Percentiles rank a stretch among this genome's conserved stretches.
Evolutionary conservation across 1,140 invertebrate species (phyloP).

Genomic region (Radopholus similis): DNA sequence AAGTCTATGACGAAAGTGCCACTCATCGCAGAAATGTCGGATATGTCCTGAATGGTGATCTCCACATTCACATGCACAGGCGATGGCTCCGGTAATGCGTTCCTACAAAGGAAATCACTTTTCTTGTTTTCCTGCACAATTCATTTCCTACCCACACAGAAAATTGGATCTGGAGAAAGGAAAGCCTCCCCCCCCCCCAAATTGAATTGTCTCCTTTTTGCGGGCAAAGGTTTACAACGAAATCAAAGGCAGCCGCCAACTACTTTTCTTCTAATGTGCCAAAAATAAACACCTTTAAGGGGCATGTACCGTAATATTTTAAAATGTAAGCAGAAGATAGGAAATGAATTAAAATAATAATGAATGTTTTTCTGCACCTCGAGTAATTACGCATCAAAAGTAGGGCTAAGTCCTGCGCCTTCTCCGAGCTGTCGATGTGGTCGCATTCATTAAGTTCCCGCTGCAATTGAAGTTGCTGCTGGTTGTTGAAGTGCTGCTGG

Average conservation of each 20-base stretch:
- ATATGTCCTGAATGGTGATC: constrained; percentile 59
- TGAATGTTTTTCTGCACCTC: constrained; percentile 8
- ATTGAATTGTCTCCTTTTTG: neutral
- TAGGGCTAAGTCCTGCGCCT: constrained; percentile 49
- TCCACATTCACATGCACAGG: constrained; percentile 55
- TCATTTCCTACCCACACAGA: neutral
- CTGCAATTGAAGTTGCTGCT: constrained; percentile 9
- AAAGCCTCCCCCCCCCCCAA: neutral
- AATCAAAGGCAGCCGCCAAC: constrained; percentile 4
- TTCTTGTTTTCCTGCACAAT: neutral
- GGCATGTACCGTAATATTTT: neutral
- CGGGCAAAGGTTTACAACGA: neutral
- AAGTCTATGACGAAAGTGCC: constrained; percentile 59
- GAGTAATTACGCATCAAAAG: constrained; percentile 56
- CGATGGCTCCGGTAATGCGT: constrained; percentile 57
- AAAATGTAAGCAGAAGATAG: neutral
- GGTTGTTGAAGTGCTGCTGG: neutral
- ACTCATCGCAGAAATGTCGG: constrained; percentile 57
- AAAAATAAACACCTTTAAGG: constrained; percentile 2
- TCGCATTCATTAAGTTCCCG: constrained; percentile 20
- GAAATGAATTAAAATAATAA: neutral
- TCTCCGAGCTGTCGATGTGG: constrained; percentile 35
- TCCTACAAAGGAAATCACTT: constrained; percentile 37
- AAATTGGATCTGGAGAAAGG: neutral
- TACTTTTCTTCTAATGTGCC: constrained; percentile 2